phyloP scores from a whole-genome alignment of 2,113 vertebrate genomes.

The Nibea albiflora region DNA sequence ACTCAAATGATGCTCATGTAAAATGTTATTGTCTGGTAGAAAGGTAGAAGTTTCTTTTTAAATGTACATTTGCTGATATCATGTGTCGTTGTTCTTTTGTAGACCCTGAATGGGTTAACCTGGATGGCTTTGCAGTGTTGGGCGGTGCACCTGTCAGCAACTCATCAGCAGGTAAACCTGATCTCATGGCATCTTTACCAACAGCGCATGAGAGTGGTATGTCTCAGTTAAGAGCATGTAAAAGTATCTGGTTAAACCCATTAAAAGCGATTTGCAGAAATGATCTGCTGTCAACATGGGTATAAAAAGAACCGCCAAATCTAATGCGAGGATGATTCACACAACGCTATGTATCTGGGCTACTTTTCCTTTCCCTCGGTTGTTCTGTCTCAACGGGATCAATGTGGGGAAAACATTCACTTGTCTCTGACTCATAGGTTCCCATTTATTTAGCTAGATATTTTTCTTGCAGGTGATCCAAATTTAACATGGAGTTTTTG shows the following conservation, averaged over 20 bases:
- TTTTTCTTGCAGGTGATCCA: slow-evolving; percentile 37
- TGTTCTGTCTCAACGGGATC: slow-evolving; percentile 15
- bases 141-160: slow-evolving; percentile 79
- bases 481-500: slow-evolving; percentile 3
- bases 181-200: slow-evolving; percentile 27
- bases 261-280: slow-evolving; percentile 4
- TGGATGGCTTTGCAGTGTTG: slow-evolving; percentile 85
- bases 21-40: background rate
- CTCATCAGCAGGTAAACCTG: slow-evolving; percentile 79
- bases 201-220: slow-evolving; percentile 4
- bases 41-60: background rate
- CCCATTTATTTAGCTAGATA: slow-evolving; percentile 12
- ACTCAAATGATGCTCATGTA: background rate
- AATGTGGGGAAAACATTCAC: background rate
- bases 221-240: slow-evolving; percentile 7
- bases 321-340: slow-evolving; percentile 25
- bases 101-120: slow-evolving; percentile 85
- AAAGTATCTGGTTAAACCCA: slow-evolving; percentile 13
- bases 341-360: slow-evolving; percentile 5
- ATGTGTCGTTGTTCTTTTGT: slow-evolving; percentile 48
- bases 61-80: background rate
- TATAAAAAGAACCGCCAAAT: slow-evolving; percentile 12
- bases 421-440: slow-evolving; percentile 45
- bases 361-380: slow-evolving; percentile 18
- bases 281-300: slow-evolving; percentile 21